phyloP scores from a whole-genome alignment of 1,140 invertebrate species.

The Drosophila pseudoananassae region DNA sequence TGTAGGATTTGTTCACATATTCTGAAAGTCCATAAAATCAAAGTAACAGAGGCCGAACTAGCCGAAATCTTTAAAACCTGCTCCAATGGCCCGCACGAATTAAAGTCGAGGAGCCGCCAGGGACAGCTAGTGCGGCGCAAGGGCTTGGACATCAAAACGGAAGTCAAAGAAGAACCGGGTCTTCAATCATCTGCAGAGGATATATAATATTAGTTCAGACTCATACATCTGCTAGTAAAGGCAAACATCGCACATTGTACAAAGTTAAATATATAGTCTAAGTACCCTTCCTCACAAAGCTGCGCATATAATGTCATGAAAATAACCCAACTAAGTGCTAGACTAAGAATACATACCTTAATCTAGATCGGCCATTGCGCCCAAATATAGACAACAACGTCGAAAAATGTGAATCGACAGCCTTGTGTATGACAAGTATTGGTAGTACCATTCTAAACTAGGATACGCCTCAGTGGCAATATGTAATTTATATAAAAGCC shows the following conservation, averaged over 20 bases:
- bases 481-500: background rate
- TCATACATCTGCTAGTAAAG: constrained; percentile 5
- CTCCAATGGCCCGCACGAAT: constrained; percentile 23
- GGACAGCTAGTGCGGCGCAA: constrained; percentile 1
- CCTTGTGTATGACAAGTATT: constrained; percentile 4
- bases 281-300: constrained; percentile 19
- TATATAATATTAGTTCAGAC: constrained; percentile 18
- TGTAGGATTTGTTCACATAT: constrained; percentile 55
- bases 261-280: constrained; percentile 32
- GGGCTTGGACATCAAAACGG: background rate
- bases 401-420: background rate
- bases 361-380: background rate
- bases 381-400: constrained; percentile 7
- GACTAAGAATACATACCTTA: constrained; percentile 11
- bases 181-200: background rate
- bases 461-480: constrained; percentile 3
- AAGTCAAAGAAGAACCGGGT: background rate
- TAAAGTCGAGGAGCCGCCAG: constrained; percentile 11
- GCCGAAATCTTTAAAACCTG: constrained; percentile 20
- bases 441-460: background rate
- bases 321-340: constrained; percentile 19
- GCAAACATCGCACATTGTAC: constrained; percentile 31
- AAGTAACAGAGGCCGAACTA: constrained; percentile 48
- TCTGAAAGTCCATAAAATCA: constrained; percentile 44
- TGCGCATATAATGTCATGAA: constrained; percentile 36